Percentiles rank a stretch among this genome's conserved stretches.
Evolutionary conservation across 2,113 vertebrate genomes (phyloP).

Genomic region (Sinosuthora webbiana): DNA sequence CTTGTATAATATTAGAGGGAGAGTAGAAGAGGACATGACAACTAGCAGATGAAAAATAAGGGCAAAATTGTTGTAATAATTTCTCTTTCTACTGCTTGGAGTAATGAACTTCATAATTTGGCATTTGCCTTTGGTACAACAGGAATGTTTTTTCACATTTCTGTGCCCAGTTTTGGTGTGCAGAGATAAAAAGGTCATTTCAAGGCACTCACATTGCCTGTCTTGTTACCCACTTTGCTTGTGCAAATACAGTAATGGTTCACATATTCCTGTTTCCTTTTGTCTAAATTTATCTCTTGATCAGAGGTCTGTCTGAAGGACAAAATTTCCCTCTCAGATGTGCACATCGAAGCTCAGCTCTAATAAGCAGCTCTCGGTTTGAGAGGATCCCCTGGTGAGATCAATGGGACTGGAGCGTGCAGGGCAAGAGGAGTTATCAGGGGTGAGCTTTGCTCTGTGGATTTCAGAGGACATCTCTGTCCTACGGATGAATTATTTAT

Average conservation of each 20-base stretch:
- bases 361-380: conserved; percentile 21
- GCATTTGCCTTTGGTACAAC: neutral
- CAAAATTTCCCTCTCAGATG: neutral
- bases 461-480: neutral
- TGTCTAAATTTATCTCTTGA: neutral
- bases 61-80: neutral
- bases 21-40: neutral
- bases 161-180: neutral
- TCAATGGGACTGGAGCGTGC: neutral
- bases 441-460: neutral
- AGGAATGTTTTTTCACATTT: neutral
- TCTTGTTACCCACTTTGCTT: neutral
- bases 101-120: neutral
- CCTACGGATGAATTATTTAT: neutral
- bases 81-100: neutral
- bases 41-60: neutral
- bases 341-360: neutral
- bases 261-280: neutral
- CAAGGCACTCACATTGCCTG: neutral
- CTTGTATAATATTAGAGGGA: neutral
- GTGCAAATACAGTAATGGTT: neutral
- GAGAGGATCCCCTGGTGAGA: conserved; percentile 16
- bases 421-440: neutral
- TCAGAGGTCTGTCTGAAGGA: neutral
- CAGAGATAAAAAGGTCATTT: neutral